A percentile compares a stretch with the other conserved stretches of the same genome.
Conservation (phyloP, 1,140 invertebrate species). For the Listronotus oregonensis region DNA sequence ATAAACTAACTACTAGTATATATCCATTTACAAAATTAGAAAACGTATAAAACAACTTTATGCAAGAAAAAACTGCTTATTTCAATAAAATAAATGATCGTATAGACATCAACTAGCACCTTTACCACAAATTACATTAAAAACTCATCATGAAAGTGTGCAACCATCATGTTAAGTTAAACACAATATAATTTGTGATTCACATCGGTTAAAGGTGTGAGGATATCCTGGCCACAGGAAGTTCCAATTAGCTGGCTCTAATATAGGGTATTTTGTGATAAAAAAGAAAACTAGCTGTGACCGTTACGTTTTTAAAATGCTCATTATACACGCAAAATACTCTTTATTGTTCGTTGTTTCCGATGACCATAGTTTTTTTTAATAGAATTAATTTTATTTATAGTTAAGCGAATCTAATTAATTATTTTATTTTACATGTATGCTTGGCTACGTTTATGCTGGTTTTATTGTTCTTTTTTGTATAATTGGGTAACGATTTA, state of each 20-base stretch:
- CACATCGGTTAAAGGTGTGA: conserved; percentile 27
- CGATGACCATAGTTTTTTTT: conserved; percentile 29
- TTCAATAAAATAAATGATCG: conserved; percentile 12
- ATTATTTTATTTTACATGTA: conserved; percentile 16
- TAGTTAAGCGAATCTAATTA: conserved; percentile 28
- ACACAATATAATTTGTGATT: conserved; percentile 28
- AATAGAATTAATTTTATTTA: conserved; percentile 23
- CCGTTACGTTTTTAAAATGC: conserved; percentile 33
- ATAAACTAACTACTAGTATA: no score
- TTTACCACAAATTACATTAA: conserved; percentile 28
- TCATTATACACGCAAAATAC: conserved; percentile 33
- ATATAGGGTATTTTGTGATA: conserved; percentile 26
- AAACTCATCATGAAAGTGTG: conserved; percentile 24
- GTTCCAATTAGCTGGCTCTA: conserved; percentile 27
- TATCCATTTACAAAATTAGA: no score
- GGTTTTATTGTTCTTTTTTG: no score
- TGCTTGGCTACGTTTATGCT: background rate
- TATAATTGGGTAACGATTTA: no score
- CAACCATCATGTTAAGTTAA: conserved; percentile 16
- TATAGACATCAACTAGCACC: background rate
- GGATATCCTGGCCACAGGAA: conserved; percentile 24
- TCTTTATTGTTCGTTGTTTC: conserved; percentile 24
- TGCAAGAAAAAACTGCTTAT: no score
- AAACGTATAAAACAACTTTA: no score
- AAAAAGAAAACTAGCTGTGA: conserved; percentile 16